Conservation (phyloP, 2,113 vertebrate species). For the rabbit (Oryctolagus cuniculus) region DNA sequence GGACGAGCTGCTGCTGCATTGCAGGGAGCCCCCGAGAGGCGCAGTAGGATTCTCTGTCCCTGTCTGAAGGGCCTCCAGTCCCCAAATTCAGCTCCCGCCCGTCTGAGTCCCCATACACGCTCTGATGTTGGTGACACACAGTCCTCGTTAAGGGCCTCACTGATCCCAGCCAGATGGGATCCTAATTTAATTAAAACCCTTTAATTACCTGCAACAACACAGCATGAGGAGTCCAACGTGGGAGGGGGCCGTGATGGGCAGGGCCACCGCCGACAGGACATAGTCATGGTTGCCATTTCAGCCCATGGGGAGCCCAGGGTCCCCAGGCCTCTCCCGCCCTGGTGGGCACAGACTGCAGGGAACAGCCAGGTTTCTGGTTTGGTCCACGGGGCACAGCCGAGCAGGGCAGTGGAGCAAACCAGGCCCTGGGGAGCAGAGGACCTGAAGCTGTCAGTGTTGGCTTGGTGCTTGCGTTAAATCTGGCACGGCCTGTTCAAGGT, state of each 20-base stretch:
- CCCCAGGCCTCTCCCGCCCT: neutral
- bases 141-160: conserved; percentile 84
- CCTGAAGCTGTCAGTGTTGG: neutral
- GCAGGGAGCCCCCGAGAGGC: neutral
- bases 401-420: neutral
- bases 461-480: neutral
- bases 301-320: neutral
- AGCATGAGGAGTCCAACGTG: conserved; percentile 74
- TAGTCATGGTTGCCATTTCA: neutral
- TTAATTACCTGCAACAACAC: conserved; percentile 88
- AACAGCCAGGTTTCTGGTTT: neutral
- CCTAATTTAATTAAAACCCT: conserved; percentile 89
- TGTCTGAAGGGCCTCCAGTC: conserved; percentile 26
- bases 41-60: neutral
- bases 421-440: neutral
- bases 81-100: neutral
- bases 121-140: conserved; percentile 82
- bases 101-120: conserved; percentile 74
- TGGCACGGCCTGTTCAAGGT: neutral
- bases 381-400: neutral
- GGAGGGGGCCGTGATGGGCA: conserved; percentile 62
- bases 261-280: neutral
- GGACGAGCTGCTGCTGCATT: neutral
- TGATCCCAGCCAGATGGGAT: conserved; percentile 88
- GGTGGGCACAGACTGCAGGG: neutral